phyloP scores from a whole-genome alignment of 2,888 invertebrate genomes.

The Conistra vaccinii region DNA sequence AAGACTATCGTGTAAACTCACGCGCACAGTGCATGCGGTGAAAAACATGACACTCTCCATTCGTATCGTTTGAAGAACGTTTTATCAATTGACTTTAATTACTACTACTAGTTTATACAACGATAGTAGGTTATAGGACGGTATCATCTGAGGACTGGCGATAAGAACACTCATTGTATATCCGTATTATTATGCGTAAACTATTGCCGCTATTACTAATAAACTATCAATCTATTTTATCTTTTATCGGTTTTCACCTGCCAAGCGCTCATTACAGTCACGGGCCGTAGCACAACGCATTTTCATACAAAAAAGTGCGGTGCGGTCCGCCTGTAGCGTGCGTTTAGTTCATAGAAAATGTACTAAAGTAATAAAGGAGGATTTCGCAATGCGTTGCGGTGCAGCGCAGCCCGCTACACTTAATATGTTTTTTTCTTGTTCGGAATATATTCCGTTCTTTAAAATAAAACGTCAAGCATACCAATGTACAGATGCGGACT shows the following conservation, averaged over 20 bases:
- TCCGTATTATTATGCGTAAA: constrained; percentile 1
- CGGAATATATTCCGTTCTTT: too few species aligned
- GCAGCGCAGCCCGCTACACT: too few species aligned
- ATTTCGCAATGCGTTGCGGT: too few species aligned
- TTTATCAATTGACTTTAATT: constrained; percentile 12
- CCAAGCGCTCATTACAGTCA: too few species aligned
- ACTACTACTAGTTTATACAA: not conserved
- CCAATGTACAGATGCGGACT: too few species aligned
- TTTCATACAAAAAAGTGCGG: too few species aligned
- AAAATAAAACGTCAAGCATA: too few species aligned
- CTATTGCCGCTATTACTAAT: not conserved
- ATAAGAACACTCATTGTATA: constrained; percentile 9
- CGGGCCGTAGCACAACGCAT: too few species aligned
- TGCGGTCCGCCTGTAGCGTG: too few species aligned
- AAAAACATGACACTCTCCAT: constrained; percentile 37
- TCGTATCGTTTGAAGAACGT: not conserved
- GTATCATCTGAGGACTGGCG: not conserved
- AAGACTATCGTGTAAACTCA: not conserved
- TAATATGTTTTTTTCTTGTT: too few species aligned
- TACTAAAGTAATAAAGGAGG: too few species aligned
- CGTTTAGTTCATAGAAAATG: too few species aligned
- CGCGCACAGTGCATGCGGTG: constrained; percentile 30
- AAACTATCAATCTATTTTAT: not conserved
- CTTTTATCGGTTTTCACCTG: not conserved
- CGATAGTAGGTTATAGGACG: not conserved